Percentiles rank a stretch among this genome's conserved stretches.
Evolutionary conservation across 2,888 invertebrate species (phyloP).

Genomic region (Pterostichus niger): DNA sequence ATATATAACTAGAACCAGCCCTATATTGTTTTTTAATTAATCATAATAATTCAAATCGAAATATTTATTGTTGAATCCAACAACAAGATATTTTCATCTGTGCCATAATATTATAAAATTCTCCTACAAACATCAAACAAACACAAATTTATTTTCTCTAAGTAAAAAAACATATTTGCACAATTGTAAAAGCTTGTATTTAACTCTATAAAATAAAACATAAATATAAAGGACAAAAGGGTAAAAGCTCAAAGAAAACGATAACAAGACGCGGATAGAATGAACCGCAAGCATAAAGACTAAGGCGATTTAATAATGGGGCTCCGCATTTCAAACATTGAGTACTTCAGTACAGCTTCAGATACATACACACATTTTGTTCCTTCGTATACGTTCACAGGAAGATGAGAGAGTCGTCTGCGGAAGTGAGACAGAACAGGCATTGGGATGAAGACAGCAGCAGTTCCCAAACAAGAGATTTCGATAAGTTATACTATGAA

Average conservation of each 20-base stretch:
- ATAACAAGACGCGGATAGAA: constrained; percentile 32
- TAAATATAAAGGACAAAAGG: constrained; percentile 8
- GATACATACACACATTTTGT: constrained; percentile 22
- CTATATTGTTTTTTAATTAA: too few relatives aligned
- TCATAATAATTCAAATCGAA: too few relatives aligned
- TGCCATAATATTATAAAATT: too few relatives aligned
- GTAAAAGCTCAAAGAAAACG: constrained; percentile 24
- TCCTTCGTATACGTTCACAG: not conserved
- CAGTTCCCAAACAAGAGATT: not conserved
- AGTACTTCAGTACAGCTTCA: constrained; percentile 22
- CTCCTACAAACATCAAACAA: too few relatives aligned
- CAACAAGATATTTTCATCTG: too few relatives aligned
- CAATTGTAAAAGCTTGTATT: constrained; percentile 4
- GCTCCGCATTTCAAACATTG: constrained; percentile 29
- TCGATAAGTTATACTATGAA: too few relatives aligned
- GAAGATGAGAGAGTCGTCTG: too few relatives aligned
- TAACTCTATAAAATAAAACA: constrained; percentile 29
- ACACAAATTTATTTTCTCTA: too few relatives aligned
- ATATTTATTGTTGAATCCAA: too few relatives aligned
- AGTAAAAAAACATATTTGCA: too few relatives aligned
- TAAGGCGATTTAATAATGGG: constrained; percentile 45
- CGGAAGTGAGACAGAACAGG: constrained; percentile 13
- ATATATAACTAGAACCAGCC: too few relatives aligned
- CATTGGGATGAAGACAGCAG: constrained; percentile 2
- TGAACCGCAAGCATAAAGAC: constrained; percentile 1